Base-by-base conservation (phyloP, 2,113 vertebrate species). In the Saguinus imperator region DNA sequence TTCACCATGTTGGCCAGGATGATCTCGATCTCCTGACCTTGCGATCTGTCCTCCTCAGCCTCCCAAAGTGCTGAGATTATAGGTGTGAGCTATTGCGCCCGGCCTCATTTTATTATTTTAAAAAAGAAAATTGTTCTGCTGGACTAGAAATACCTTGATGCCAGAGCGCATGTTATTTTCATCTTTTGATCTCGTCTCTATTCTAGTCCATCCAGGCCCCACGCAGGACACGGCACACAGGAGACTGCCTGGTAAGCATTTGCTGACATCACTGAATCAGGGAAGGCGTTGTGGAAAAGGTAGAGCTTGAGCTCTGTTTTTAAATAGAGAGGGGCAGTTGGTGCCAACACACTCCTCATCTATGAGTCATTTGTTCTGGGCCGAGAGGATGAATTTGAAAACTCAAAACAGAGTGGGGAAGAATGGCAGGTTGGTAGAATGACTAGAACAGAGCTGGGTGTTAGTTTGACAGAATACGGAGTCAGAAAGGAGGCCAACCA, bases 171-270 rank as follows among this genome's bases (percentile, higher is more conserved):
- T 1, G 0, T 23, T 13, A 0, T 27, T 14, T 32, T 45, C 55
- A 3, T 16, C 50, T 12, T 5, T 35, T 48, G 11, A 0, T 18
- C n/a, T 68, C 66, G 43, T 90, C 21, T 52, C 76, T 27, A 1
- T 45, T n/a, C 73, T 3, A 18, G 77, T 8, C 48, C 82, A 27
- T 73, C 40, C 81, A 5, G 50, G 5, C 20, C 18, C 3, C 18
- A 3, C 52, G 8, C 0, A 12, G 35, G 5, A 45, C 35, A 0
- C 3, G 1, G 61, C 20, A 18, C 40, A 5, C 43, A 3, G 0
- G 6, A 35, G 1, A 0, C 1, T 0, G 57, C 50, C 7, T 6
- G 10, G 4, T 0, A 7, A 64, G 57, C 52, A 1, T 8, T 18
- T n/a, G 55, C 45, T 20, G 77, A 58, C 6, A 1, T 64, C 6